Evolutionary conservation across 1,140 invertebrate genomes (phyloP), one percentile per base, ranked within the genome.

Genomic region (Drosophila parabipectinata): DNA sequence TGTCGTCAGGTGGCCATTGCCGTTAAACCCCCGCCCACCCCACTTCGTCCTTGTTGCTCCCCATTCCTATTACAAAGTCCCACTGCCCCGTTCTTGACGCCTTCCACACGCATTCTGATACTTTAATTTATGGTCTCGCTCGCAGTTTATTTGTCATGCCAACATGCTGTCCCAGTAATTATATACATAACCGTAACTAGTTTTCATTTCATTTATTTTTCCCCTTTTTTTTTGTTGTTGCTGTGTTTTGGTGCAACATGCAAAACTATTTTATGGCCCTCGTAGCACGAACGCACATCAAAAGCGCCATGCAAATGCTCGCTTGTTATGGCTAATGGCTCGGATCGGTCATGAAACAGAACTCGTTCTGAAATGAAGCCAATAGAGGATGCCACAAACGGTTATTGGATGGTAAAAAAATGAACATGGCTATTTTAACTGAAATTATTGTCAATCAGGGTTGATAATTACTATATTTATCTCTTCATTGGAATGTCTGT

Each of bases 1-100:
- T 88, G 82, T 85, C 82, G 83, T 85, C 82, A 85, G 82, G 83
- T 85, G 78, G 82, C 83, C 69, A 60, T 62, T 81, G 82, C 55
- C 74, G 76, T 69, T 68, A 73, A 73, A 59, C 68, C 54, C 48
- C 28, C 34, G 37, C 41, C 32, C 34, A 5, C 24, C 60, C 41
- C 15, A 21, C 28, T 18, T 7, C 28, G n/a, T 26, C 18, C 60
- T 15, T 37, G 34, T 37, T 3, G 8, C 34, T 18, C 9, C 9
- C 30, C 4, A 28, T 48, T n/a, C 15, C 9, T 30, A 14, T 32
- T 9, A 56, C 2, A 5, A 57, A 30, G 53, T 24, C 18, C 47
- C 14, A 45, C 12, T 45, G 10, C 24, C 41, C 51, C 5, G 18
- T 69, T 50, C 62, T 50, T 45, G 50, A 54, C 52, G 45, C 51